Evolutionary conservation across 2,888 invertebrate genomes (phyloP).

Genomic region (Punctoribates punctum): DNA sequence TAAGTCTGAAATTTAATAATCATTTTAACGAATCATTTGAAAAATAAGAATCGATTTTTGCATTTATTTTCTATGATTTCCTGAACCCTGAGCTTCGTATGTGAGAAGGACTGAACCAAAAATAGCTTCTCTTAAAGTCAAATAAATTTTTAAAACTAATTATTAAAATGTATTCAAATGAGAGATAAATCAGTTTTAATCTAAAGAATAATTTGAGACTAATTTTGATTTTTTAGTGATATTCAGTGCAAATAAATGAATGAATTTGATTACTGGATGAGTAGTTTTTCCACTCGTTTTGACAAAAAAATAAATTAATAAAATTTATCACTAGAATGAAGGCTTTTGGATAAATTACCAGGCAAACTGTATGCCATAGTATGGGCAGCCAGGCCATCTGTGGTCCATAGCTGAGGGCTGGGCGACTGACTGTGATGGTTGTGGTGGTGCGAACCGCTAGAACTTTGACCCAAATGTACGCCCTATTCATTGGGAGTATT

Average conservation of each 20-base stretch:
- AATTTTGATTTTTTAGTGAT: background rate
- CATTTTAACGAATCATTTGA: too few relatives aligned
- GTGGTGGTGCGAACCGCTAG: slow-evolving; percentile 17
- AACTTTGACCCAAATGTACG: slow-evolving; percentile 34
- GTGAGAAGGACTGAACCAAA: too few relatives aligned
- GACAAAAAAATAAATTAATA: background rate
- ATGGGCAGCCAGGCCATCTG: slow-evolving; percentile 26
- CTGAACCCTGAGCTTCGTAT: too few relatives aligned
- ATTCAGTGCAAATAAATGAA: background rate
- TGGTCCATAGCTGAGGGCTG: slow-evolving; percentile 31
- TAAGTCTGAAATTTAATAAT: too few relatives aligned
- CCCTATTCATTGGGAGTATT: slow-evolving; percentile 2
- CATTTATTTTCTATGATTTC: too few relatives aligned
- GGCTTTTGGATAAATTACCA: background rate
- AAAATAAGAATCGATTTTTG: too few relatives aligned
- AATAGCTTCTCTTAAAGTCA: too few relatives aligned
- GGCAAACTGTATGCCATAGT: slow-evolving; percentile 21
- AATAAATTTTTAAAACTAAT: too few relatives aligned
- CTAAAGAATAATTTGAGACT: background rate
- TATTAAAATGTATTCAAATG: background rate
- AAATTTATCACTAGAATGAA: background rate
- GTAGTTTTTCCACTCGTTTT: background rate
- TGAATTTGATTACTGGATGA: slow-evolving; percentile 7
- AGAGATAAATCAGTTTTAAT: background rate
- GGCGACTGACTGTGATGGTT: background rate